Base-by-base conservation (phyloP, 2,888 invertebrate species). In the Coecobrya sp. region DNA sequence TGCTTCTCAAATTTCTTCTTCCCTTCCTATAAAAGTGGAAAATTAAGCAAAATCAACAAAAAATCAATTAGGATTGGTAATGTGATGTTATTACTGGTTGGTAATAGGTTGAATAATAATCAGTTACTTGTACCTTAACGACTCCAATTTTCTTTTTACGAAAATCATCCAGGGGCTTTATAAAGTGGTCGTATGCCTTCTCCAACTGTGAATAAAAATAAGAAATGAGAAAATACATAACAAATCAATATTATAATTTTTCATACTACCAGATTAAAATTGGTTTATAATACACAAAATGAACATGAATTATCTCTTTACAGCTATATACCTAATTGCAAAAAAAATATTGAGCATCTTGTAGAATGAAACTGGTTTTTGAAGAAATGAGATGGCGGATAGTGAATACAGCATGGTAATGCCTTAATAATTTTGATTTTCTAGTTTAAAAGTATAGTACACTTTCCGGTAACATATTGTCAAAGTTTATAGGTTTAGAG, bases 1-100 rank as follows among this genome's bases (percentile, higher is more conserved):
- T 99, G 99, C 96, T 99, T 99, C 95, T 99, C 99, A 96, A 99
- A 99, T 96, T 99, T 99, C 96, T 99, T 99, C 96, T 99, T 99
- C 90, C 98, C 98, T 95, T 98, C 98, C 97, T 98, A 11, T 42
- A 1, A 42, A 42, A 16, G n/a, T 1, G 7, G 13, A n/a, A 55
- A 55, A 55, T 10, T 62, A 19, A n/a, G n/a, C 10, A 30, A 13
- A 27, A 30, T 4, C 16, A 13, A 16, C 11, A 65, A 19, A 82
- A 16, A 42, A 62, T 65, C 13, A 13, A 13, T 10, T 30, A 42
- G 30, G 25, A 62, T 42, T 22, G 8, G 2, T 62, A 36, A 62
- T 36, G 36, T 0, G 42, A 68, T 36, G 22, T 59, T 13, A 22
- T 65, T 62, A 13, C 49, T 10, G 49, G 4, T 7, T 8, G 76